These are phyloP conservation scores for Bubo bubo DNA, from an alignment of 2,113 vertebrate genomes.

Conservation along the genomic window DNA sequence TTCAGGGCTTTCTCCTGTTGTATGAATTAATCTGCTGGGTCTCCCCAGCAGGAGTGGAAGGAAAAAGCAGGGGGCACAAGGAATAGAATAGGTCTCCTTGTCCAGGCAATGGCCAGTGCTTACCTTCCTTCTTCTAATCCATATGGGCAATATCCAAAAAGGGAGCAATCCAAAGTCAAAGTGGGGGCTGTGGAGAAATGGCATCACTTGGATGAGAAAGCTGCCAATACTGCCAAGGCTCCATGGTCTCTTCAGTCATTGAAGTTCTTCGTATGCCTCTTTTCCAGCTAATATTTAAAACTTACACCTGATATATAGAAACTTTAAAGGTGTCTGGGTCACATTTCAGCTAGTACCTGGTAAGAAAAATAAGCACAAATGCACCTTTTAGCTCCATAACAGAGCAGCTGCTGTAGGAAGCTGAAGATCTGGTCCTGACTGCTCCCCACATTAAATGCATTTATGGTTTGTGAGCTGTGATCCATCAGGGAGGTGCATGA, in stretches of 20 bases:
- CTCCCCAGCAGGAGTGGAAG: not conserved
- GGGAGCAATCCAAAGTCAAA: not conserved
- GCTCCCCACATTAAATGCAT: constrained; percentile 8
- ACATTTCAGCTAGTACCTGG: not conserved
- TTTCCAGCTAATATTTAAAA: not conserved
- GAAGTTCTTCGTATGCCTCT: not conserved
- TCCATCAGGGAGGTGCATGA: constrained; percentile 46
- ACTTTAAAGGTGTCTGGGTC: not conserved
- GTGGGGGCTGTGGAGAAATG: not conserved
- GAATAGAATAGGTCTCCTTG: not conserved
- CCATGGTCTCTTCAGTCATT: not conserved
- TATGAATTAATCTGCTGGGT: not conserved
- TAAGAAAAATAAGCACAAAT: not conserved
- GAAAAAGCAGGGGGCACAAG: not conserved
- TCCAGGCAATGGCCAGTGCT: not conserved
- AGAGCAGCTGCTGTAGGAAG: not conserved
- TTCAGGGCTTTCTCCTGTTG: not conserved
- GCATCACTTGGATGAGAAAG: not conserved
- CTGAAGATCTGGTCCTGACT: not conserved
- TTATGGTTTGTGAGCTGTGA: constrained; percentile 43
- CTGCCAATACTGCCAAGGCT: not conserved
- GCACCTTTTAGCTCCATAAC: not conserved
- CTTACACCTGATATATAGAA: not conserved
- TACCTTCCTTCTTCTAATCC: not conserved
- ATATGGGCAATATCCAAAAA: not conserved